Conservation (phyloP, 2,888 invertebrate species). For the Bursaphelenchus okinawaensis region DNA sequence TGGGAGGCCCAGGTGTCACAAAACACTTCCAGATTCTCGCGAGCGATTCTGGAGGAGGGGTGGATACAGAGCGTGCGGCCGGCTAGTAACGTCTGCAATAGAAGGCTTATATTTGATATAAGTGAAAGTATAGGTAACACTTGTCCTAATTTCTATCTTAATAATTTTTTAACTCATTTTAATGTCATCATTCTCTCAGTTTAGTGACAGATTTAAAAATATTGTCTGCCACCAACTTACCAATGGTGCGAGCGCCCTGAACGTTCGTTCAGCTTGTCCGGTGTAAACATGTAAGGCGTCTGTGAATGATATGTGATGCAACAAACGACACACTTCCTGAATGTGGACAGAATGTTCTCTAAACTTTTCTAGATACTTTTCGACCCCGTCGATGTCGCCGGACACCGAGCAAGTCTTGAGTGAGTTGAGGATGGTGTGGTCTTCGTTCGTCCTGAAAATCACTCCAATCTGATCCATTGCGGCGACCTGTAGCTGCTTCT, state of each 20-base stretch:
- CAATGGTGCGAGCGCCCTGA: constrained; percentile 90
- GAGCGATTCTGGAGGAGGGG: constrained; percentile 86
- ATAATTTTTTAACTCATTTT: no score
- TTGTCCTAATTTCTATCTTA: no score
- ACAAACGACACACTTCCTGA: constrained; percentile 87
- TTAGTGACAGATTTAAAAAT: no score
- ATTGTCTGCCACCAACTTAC: constrained; percentile 54
- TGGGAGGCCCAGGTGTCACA: constrained; percentile 65
- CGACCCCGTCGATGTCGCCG: constrained; percentile 80
- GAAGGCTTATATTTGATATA: no score
- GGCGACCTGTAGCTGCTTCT: constrained; percentile 60
- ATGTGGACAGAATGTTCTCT: constrained; percentile 96
- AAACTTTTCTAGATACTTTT: constrained; percentile 86
- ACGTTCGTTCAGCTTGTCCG: constrained; percentile 88
- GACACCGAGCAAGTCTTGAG: constrained; percentile 64
- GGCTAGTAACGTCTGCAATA: constrained; percentile 79
- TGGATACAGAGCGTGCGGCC: constrained; percentile 84
- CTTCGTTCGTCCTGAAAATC: constrained; percentile 61
- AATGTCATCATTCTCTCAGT: no score
- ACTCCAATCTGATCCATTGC: constrained; percentile 61
- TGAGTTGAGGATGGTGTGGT: constrained; percentile 60
- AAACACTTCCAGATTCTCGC: constrained; percentile 81
- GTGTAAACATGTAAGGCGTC: constrained; percentile 91
- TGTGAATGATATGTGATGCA: constrained; percentile 87
- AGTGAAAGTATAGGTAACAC: constrained; percentile 8